phyloP scores from a whole-genome alignment of 2,797 vertebrate genomes.

The Gambelia wislizenii region DNA sequence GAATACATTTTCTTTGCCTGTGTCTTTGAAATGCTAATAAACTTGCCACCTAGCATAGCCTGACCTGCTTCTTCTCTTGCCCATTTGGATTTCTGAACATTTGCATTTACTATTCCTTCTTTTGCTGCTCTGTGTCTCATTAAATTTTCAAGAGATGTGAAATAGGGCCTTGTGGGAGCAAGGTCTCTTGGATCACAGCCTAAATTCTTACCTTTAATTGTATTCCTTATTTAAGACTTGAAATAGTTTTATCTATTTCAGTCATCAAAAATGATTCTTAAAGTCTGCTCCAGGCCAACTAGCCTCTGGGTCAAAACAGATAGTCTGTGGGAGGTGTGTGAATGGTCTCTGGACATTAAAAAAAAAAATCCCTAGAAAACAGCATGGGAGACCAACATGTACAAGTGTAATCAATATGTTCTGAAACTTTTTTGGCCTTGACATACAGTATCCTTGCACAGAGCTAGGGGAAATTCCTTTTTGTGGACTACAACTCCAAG shows the following conservation, averaged over 20 bases:
- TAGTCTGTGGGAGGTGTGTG: not conserved
- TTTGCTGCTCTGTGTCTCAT: conserved; percentile 16
- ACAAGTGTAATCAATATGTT: not conserved
- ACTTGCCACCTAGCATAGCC: conserved; percentile 18
- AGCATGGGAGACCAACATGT: not conserved
- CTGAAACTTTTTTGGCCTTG: not conserved
- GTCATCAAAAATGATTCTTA: conserved; percentile 18
- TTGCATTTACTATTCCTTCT: conserved; percentile 22
- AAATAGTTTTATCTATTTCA: conserved; percentile 22
- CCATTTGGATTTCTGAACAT: conserved; percentile 12
- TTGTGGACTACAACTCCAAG: not conserved
- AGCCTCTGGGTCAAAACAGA: not conserved
- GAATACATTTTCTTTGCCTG: not conserved
- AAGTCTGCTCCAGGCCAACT: not conserved
- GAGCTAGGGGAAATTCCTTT: too few relatives aligned
- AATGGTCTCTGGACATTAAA: not conserved
- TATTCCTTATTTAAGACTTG: conserved; percentile 29
- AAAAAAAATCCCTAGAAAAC: not conserved
- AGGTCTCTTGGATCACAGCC: conserved; percentile 40
- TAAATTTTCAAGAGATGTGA: conserved; percentile 38
- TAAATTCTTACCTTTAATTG: conserved; percentile 25
- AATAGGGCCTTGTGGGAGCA: conserved; percentile 29
- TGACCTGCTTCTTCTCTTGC: conserved; percentile 24
- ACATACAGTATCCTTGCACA: not conserved
- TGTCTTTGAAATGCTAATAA: conserved; percentile 37